Evolutionary conservation across 2,888 invertebrate species (phyloP).

Genomic region (Heteromurus nitidus): DNA sequence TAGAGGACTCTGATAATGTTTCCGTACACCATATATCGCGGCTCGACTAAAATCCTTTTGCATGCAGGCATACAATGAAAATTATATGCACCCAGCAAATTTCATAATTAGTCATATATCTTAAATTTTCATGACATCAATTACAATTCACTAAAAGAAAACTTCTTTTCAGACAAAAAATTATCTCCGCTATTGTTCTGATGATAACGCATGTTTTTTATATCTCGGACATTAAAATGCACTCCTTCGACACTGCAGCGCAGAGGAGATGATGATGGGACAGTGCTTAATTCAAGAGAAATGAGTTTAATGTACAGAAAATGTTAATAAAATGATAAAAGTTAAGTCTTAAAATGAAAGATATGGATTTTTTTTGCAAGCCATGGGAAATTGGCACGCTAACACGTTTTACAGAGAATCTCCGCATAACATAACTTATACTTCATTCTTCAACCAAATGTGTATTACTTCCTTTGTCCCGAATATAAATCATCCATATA

Average conservation of each 20-base stretch:
- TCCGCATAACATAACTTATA: too few species aligned
- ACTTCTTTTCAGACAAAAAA: background rate
- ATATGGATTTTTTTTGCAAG: slow-evolving; percentile 25
- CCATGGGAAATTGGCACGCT: slow-evolving; percentile 57
- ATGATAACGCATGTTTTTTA: slow-evolving; percentile 1
- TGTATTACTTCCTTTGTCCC: too few species aligned
- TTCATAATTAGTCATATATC: slow-evolving; percentile 34
- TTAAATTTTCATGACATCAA: slow-evolving; percentile 49
- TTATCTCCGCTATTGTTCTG: slow-evolving; percentile 7
- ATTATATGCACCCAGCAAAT: background rate
- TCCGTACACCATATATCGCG: slow-evolving; percentile 44
- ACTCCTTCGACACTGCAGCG: background rate
- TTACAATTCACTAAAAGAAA: slow-evolving; percentile 19
- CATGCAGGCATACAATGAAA: background rate
- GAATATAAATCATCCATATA: too few species aligned
- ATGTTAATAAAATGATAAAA: slow-evolving; percentile 33
- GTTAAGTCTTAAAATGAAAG: slow-evolving; percentile 31
- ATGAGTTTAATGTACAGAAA: slow-evolving; percentile 13
- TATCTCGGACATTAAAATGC: background rate
- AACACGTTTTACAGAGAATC: too few species aligned
- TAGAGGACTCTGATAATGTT: slow-evolving; percentile 30
- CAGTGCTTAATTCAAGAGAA: background rate
- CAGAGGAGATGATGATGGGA: background rate
- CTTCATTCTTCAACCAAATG: too few species aligned
- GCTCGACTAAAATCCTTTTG: slow-evolving; percentile 35